phyloP scores from a whole-genome alignment of 2,888 invertebrate species.

The Tipula confusa region DNA sequence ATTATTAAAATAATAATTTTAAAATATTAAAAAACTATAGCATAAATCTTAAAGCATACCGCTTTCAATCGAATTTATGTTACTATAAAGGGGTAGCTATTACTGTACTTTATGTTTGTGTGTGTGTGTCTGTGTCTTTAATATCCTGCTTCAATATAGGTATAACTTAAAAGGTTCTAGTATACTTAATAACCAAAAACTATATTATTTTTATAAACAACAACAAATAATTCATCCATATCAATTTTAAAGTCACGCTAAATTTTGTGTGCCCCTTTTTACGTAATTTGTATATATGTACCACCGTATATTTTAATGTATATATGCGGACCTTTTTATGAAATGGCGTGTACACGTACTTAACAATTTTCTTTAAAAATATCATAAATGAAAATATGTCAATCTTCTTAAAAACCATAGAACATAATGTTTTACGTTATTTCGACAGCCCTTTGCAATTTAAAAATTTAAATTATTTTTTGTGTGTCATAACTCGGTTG shows the following conservation, averaged over 20 bases:
- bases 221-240: slow-evolving; percentile 3
- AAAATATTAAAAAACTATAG: not conserved
- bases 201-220: not conserved
- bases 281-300: not conserved
- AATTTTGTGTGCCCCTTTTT: not conserved
- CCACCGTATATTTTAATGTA: not conserved
- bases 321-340: not conserved
- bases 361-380: not conserved
- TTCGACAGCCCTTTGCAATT: not conserved
- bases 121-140: no score
- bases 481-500: not conserved
- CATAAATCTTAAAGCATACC: not conserved
- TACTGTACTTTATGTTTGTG: not conserved
- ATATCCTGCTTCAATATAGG: not conserved
- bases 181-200: not conserved
- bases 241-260: not conserved
- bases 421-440: not conserved
- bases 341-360: not conserved
- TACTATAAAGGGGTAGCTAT: not conserved
- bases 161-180: not conserved
- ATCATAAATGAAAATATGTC: not conserved
- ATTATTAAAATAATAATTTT: not conserved
- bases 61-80: no score
- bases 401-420: not conserved
- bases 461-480: slow-evolving; percentile 8